phyloP scores from a whole-genome alignment of 1,140 invertebrate species.

The Drosophila obscura region DNA sequence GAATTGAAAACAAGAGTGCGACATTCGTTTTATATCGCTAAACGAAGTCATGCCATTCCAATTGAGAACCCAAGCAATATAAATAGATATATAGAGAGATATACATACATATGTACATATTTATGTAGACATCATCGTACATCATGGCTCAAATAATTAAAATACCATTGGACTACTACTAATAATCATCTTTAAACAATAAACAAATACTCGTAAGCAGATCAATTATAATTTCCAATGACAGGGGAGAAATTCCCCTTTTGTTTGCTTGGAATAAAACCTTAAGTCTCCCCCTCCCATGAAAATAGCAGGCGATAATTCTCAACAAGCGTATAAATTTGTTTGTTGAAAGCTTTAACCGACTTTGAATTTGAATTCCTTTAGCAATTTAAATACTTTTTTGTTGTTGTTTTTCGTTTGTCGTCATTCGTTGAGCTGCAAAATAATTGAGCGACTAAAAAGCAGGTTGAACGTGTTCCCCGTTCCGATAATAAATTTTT shows the following conservation, averaged over 20 bases:
- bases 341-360: slow-evolving; percentile 68
- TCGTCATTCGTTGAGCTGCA: slow-evolving; percentile 49
- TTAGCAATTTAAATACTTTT: slow-evolving; percentile 21
- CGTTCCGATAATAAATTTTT: slow-evolving; percentile 12
- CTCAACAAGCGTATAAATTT: slow-evolving; percentile 53
- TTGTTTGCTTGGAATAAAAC: slow-evolving; percentile 34
- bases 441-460: slow-evolving; percentile 48
- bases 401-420: slow-evolving; percentile 4
- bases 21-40: slow-evolving; percentile 63
- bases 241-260: neutral
- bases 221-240: slow-evolving; percentile 30
- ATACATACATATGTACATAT: slow-evolving; percentile 7
- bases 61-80: slow-evolving; percentile 55
- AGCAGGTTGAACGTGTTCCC: slow-evolving; percentile 67
- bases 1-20: slow-evolving; percentile 63
- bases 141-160: slow-evolving; percentile 30
- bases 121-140: neutral
- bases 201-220: slow-evolving; percentile 1
- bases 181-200: slow-evolving; percentile 43
- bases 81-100: slow-evolving; percentile 10
- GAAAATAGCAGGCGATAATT: slow-evolving; percentile 15
- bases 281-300: neutral
- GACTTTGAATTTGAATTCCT: slow-evolving; percentile 24
- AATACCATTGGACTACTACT: slow-evolving; percentile 21
- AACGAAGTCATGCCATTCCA: slow-evolving; percentile 81